A percentile compares a stretch with the other conserved stretches of the same genome.
phyloP scores from a whole-genome alignment of 1,140 invertebrate genomes.

The Papilio polyxenes region DNA sequence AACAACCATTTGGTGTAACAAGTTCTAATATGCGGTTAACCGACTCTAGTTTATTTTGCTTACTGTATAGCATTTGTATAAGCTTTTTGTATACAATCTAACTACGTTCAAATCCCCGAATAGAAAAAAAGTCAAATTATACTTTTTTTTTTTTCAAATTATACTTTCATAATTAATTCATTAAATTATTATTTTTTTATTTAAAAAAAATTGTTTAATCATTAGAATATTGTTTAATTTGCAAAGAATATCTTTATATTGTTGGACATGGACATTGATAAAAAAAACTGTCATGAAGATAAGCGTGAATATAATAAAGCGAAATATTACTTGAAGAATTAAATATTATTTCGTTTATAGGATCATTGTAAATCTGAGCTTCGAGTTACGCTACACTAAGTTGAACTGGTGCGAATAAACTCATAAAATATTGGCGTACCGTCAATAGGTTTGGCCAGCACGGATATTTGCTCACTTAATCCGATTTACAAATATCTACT shows the following conservation, averaged over 20 bases:
- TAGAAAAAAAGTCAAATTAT: no score
- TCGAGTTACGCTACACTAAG: constrained; percentile 35
- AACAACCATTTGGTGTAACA: no score
- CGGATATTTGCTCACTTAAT: constrained; percentile 58
- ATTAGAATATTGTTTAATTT: no score
- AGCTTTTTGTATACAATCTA: no score
- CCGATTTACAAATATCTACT: constrained; percentile 64
- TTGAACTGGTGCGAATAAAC: constrained; percentile 36
- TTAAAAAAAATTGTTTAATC: no score
- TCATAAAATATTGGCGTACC: constrained; percentile 55
- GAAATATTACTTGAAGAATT: background rate
- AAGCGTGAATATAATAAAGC: background rate
- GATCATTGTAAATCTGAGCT: constrained; percentile 32
- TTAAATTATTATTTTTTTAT: no score
- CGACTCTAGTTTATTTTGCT: no score
- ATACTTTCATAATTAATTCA: no score
- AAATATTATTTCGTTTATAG: constrained; percentile 22
- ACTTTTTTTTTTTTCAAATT: no score
- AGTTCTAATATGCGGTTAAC: no score
- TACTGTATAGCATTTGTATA: no score
- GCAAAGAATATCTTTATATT: background rate
- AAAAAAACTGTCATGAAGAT: background rate
- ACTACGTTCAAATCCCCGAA: no score
- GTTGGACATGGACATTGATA: background rate
- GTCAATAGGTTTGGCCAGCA: constrained; percentile 51